Percentiles rank a stretch among this genome's conserved stretches.
phyloP scores from a whole-genome alignment of 2,113 vertebrate species.

The Saccopteryx bilineata region DNA sequence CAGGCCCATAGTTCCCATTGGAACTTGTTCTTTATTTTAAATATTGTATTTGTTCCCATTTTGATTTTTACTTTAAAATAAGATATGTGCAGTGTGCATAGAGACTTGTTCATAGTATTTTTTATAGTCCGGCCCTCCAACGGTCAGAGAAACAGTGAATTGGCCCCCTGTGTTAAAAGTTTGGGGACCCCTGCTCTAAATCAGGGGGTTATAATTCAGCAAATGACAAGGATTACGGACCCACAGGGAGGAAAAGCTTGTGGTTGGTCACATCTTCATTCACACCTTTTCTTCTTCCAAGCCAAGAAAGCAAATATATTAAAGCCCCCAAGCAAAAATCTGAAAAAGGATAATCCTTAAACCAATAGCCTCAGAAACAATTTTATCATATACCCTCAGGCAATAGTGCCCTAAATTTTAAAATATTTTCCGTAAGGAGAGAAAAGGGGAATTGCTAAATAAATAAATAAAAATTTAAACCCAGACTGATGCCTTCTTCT shows the following conservation, averaged over 20 bases:
- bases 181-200: too few species aligned
- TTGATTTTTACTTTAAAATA: too few species aligned
- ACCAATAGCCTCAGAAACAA: neutral
- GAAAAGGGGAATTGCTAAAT: neutral
- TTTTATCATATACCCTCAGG: neutral
- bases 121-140: too few species aligned
- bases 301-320: conserved; percentile 20
- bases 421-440: conserved; percentile 59
- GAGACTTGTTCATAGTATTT: too few species aligned
- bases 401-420: conserved; percentile 32
- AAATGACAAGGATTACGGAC: conserved; percentile 56
- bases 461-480: neutral
- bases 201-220: conserved; percentile 34
- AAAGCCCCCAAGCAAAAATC: conserved; percentile 35
- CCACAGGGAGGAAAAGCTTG: neutral
- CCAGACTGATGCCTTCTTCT: neutral
- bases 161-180: too few species aligned
- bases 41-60: too few species aligned
- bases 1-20: too few species aligned
- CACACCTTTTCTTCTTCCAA: conserved; percentile 56
- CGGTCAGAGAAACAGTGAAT: too few species aligned
- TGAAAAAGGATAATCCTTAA: conserved; percentile 34
- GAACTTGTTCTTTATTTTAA: too few species aligned
- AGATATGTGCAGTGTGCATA: too few species aligned
- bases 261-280: neutral